Evolutionary conservation across 2,888 invertebrate genomes (phyloP).

Genomic region (Sympetrum striolatum): DNA sequence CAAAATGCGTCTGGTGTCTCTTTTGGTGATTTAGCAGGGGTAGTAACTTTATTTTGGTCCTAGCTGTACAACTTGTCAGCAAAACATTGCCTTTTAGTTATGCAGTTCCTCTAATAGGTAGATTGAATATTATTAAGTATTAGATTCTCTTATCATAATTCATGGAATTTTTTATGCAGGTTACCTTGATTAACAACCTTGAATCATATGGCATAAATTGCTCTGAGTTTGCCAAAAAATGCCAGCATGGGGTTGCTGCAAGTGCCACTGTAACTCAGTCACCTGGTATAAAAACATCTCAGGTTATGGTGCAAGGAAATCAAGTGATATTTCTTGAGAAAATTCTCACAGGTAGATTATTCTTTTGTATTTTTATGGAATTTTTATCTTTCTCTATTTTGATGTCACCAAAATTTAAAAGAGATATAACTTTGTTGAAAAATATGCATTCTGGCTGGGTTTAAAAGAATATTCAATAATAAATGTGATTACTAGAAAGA

Average conservation of each 20-base stretch:
- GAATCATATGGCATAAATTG: slow-evolving; percentile 85
- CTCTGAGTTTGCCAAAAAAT: slow-evolving; percentile 77
- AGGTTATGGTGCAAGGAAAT: slow-evolving; percentile 90
- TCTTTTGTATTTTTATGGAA: slow-evolving; percentile 54
- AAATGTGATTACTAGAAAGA: too few species aligned
- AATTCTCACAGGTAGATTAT: slow-evolving; percentile 61
- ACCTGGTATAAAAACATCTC: slow-evolving; percentile 75
- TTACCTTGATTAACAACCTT: slow-evolving; percentile 88
- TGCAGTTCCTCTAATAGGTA: too few species aligned
- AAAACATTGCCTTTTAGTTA: too few species aligned
- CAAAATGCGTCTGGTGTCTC: too few species aligned
- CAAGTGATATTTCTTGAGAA: slow-evolving; percentile 72
- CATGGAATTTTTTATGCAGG: slow-evolving; percentile 60
- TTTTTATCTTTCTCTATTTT: not conserved
- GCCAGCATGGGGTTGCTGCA: slow-evolving; percentile 86
- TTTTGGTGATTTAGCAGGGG: too few species aligned
- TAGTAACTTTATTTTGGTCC: too few species aligned
- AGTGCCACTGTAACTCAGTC: slow-evolving; percentile 80
- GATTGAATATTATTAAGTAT: too few species aligned
- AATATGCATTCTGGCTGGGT: not conserved
- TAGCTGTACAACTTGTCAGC: too few species aligned
- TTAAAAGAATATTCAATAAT: not conserved
- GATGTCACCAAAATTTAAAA: too few species aligned
- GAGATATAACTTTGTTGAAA: not conserved
- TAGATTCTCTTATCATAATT: too few species aligned